phyloP scores from a whole-genome alignment of 2,888 invertebrate species.

The Chrysotoxum bicinctum region DNA sequence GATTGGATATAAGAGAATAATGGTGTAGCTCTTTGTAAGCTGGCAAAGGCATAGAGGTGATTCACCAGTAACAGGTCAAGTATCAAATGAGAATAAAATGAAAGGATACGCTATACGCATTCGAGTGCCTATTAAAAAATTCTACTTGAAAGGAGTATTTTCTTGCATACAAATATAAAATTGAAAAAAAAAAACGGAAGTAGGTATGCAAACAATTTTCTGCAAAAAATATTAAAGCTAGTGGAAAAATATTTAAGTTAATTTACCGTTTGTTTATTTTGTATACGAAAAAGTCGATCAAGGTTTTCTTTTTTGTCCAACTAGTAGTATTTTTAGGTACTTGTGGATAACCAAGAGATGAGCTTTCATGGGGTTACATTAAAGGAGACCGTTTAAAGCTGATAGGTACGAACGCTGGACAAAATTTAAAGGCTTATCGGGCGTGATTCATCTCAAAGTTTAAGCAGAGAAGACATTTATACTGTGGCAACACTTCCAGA shows the following conservation, averaged over 20 bases:
- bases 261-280: not conserved
- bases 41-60: constrained; percentile 1
- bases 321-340: too few species aligned
- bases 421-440: too few species aligned
- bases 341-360: too few species aligned
- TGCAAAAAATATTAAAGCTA: not conserved
- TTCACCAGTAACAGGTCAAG: constrained; percentile 50
- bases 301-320: too few species aligned
- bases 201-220: not conserved
- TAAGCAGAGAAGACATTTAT: too few species aligned
- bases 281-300: not conserved
- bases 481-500: too few species aligned
- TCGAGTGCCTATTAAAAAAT: constrained; percentile 44
- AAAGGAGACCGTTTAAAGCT: too few species aligned
- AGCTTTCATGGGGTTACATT: too few species aligned
- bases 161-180: not conserved
- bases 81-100: constrained; percentile 32
- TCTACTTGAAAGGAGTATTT: not conserved
- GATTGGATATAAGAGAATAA: constrained; percentile 18
- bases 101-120: constrained; percentile 35
- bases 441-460: too few species aligned
- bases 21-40: constrained; percentile 12
- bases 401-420: too few species aligned
- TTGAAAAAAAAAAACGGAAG: not conserved
- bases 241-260: not conserved